Evolutionary conservation across 2,113 vertebrate species (phyloP).

Genomic region (Hipposideros armiger): DNA sequence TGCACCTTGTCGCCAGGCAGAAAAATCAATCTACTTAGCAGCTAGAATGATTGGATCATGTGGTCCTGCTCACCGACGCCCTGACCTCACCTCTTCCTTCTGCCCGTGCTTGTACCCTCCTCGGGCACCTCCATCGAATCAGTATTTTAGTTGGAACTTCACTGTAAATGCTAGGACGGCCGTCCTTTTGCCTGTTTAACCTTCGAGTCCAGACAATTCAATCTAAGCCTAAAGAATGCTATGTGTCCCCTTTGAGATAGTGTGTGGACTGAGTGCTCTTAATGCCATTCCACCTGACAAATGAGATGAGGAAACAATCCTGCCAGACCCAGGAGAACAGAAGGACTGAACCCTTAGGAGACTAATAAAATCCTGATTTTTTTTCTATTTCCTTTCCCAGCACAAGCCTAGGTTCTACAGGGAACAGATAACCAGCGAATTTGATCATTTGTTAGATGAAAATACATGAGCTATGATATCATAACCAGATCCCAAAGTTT

Average conservation of each 20-base stretch:
- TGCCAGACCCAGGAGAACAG: neutral
- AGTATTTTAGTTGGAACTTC: neutral
- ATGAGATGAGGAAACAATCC: neutral
- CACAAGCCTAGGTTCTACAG: conserved; percentile 36
- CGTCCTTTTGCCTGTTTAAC: conserved; percentile 41
- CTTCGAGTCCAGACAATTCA: conserved; percentile 63
- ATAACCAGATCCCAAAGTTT: conserved; percentile 65
- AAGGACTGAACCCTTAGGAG: neutral
- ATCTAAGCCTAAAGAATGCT: conserved; percentile 11
- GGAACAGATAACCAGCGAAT: conserved; percentile 45
- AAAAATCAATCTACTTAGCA: conserved; percentile 59
- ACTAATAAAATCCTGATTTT: conserved; percentile 36
- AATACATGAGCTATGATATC: conserved; percentile 32
- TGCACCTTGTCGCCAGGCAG: neutral
- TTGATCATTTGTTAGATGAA: conserved; percentile 64
- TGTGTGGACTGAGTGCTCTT: neutral
- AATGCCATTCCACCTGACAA: neutral
- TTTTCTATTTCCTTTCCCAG: conserved; percentile 40
- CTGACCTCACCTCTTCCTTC: neutral
- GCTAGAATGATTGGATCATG: neutral
- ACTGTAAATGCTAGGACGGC: conserved; percentile 39
- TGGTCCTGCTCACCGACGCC: neutral
- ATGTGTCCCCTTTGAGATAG: neutral
- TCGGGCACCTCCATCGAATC: neutral
- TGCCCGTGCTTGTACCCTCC: neutral